phyloP scores from a whole-genome alignment of 2,113 vertebrate genomes.

The Turnix velox region DNA sequence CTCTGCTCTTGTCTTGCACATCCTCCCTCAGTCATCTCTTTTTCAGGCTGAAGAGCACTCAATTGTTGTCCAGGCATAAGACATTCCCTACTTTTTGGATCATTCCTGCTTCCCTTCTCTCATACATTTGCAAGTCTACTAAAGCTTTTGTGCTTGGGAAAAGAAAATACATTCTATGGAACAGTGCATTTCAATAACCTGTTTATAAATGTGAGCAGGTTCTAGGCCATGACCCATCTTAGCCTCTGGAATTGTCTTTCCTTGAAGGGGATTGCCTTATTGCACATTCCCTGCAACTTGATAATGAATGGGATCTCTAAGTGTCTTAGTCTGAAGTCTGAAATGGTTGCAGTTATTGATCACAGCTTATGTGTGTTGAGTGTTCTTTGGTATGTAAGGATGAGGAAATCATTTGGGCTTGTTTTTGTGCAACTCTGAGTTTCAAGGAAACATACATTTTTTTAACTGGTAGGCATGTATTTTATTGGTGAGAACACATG shows the following conservation, averaged over 20 bases:
- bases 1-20: neutral
- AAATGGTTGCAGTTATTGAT: neutral
- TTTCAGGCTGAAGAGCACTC: neutral
- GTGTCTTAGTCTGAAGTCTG: neutral
- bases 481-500: neutral
- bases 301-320: neutral
- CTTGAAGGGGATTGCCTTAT: neutral
- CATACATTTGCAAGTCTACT: neutral
- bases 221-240: neutral
- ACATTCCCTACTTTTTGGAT: constrained; percentile 29
- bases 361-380: neutral
- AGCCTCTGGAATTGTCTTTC: neutral
- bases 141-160: neutral
- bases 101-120: neutral
- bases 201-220: neutral
- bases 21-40: neutral
- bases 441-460: neutral
- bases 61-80: constrained; percentile 7
- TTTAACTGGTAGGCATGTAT: neutral
- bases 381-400: neutral
- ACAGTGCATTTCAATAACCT: neutral
- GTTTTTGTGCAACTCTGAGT: neutral
- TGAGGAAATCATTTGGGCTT: neutral
- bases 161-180: neutral
- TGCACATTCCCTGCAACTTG: neutral